Evolutionary conservation across 1,140 invertebrate genomes (phyloP).

Genomic region (Danaus plexippus): DNA sequence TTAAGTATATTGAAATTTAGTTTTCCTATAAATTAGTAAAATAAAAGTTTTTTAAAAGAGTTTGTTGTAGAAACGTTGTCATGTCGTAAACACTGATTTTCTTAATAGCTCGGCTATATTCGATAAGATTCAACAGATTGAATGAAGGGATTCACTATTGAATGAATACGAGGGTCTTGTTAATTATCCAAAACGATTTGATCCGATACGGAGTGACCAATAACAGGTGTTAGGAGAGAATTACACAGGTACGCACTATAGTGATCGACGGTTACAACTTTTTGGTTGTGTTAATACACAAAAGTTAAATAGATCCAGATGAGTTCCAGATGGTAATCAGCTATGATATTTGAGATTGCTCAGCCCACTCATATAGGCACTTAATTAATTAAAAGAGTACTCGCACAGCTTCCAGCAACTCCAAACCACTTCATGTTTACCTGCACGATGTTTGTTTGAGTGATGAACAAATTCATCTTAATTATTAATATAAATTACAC

Average conservation of each 20-base stretch:
- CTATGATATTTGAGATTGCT: conserved; percentile 36
- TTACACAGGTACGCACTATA: conserved; percentile 11
- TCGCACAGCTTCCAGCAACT: conserved; percentile 35
- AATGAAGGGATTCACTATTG: no score
- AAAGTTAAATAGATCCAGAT: background rate
- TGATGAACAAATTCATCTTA: conserved; percentile 53
- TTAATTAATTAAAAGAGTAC: conserved; percentile 65
- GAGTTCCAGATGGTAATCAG: conserved; percentile 34
- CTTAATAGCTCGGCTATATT: no score
- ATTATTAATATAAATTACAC: conserved; percentile 31
- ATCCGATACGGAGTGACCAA: conserved; percentile 28
- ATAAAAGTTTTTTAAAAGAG: no score
- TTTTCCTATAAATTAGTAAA: no score
- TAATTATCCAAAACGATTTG: conserved; percentile 31
- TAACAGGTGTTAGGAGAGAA: conserved; percentile 36
- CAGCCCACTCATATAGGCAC: conserved; percentile 39
- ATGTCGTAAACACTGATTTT: no score
- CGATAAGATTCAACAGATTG: no score
- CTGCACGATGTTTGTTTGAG: conserved; percentile 43
- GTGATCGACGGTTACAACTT: conserved; percentile 12
- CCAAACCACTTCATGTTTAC: conserved; percentile 42
- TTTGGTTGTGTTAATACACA: conserved; percentile 4
- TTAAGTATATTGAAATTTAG: conserved; percentile 3
- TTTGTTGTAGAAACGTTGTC: no score
- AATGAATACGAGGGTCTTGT: conserved; percentile 1